Evolutionary conservation across 2,113 vertebrate species (phyloP).

Genomic region (Cacatua alba): DNA sequence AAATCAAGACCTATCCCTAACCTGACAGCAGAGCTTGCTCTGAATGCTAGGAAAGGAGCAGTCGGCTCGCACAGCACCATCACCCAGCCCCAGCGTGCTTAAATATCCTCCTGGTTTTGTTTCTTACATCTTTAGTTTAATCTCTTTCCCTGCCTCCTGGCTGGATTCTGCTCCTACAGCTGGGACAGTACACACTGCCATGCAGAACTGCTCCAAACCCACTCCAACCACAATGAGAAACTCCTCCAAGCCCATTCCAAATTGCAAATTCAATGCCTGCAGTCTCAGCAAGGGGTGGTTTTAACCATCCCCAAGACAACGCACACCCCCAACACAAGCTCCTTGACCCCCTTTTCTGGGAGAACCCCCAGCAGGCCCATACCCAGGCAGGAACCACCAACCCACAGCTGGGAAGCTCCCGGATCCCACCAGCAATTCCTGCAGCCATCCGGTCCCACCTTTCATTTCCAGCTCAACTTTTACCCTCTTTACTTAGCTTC

Average conservation of each 20-base stretch:
- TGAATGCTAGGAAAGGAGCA: background rate
- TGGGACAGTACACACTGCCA: background rate
- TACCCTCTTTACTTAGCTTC: constrained; percentile 4
- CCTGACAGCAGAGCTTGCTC: background rate
- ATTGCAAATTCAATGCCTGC: background rate
- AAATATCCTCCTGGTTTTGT: background rate
- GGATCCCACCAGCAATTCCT: background rate
- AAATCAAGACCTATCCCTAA: fast-evolving
- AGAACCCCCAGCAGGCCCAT: background rate
- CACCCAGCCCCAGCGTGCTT: background rate
- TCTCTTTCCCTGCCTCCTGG: background rate
- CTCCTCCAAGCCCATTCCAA: background rate
- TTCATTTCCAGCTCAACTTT: constrained; percentile 23
- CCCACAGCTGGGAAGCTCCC: background rate
- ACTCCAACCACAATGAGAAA: background rate
- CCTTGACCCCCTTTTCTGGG: fast-evolving
- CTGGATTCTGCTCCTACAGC: background rate
- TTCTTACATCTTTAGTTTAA: background rate
- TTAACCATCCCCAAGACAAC: background rate
- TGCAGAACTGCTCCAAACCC: background rate
- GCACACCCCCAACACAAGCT: fast-evolving
- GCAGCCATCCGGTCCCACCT: background rate
- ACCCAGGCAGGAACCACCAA: background rate
- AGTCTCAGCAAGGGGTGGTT: background rate
- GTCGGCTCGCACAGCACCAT: background rate